Base-by-base conservation (phyloP, 2,113 vertebrate species). In the Rostratula benghalensis region DNA sequence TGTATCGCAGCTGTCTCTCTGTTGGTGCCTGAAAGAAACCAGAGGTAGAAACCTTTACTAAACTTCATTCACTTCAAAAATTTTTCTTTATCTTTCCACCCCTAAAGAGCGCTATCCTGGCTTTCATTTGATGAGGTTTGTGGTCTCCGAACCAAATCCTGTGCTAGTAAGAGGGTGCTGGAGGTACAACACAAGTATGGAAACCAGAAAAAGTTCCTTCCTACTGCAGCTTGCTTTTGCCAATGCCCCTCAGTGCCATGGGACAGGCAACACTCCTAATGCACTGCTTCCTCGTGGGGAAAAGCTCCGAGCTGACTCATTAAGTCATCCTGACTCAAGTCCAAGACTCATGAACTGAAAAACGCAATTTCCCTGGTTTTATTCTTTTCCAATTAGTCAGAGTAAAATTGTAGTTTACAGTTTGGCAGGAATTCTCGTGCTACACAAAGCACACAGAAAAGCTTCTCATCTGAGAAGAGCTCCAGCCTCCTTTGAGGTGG, bases 1-100 rank as follows among this genome's bases (percentile, higher is more conserved):
- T 99, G 93, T 99, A 99, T 15, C 98, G 95, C 85, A 99, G 98
- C 97, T 99, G 99, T 89, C 99, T 99, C 43, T 98, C 98, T 27
- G 99, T 99, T 51, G 99, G 99, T 28, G 98, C 99, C 99, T 99
- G 89, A 22, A 96, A 71, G 28, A 71, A 61, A 67, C 5, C 67
- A 91, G 79, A 73, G 35, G 16, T 83, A 37, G 78, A 82, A 92
- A 80, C 61, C 82, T 20, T 60, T 27, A 57, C 35, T 8, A 74
- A 20, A 15, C 39, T 81, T 22, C 65, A 57, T n/a, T 41, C 54
- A 33, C 70, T 33, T 74, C 48, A 53, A 31, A 79, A 8, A 6
- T 13, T 24, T 27, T 25, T 31, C 60, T 39, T 31, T 41, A 28
- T 33, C 39, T 14, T 64, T 45, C 54, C 48, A 75, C 2, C 35